Conservation (phyloP, 2,113 vertebrate species). For the Pseudopodoces humilis region DNA sequence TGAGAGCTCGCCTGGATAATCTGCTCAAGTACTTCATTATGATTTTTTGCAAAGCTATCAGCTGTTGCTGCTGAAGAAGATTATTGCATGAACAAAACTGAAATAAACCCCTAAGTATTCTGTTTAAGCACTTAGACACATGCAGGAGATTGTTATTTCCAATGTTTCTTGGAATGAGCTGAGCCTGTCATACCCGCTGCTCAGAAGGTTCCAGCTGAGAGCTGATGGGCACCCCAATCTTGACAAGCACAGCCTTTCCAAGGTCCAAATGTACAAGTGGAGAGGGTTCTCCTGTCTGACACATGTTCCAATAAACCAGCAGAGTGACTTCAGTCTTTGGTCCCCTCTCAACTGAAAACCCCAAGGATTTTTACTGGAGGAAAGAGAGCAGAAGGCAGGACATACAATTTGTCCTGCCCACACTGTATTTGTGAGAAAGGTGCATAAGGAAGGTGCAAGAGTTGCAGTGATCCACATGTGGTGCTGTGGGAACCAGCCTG, state of each 20-base stretch:
- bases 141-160: slow-evolving; percentile 19
- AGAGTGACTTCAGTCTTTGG: neutral
- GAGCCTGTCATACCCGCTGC: slow-evolving; percentile 10
- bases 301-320: neutral
- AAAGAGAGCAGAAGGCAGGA: neutral
- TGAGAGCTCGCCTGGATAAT: slow-evolving; percentile 53
- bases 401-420: neutral
- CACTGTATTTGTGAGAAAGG: neutral
- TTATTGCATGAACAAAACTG: slow-evolving; percentile 55
- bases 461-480: neutral
- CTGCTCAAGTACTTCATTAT: slow-evolving; percentile 49
- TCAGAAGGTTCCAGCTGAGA: slow-evolving; percentile 6
- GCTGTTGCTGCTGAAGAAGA: slow-evolving; percentile 52
- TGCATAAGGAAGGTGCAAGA: neutral
- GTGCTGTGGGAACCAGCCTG: neutral
- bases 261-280: neutral
- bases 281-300: neutral
- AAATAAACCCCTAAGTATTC: slow-evolving; percentile 46
- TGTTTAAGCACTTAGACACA: slow-evolving; percentile 55
- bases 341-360: neutral
- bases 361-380: neutral
- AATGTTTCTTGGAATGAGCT: slow-evolving; percentile 33
- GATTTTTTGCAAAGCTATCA: slow-evolving; percentile 57
- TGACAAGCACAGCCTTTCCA: neutral
- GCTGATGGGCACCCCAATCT: neutral